Evolutionary conservation across 2,888 invertebrate genomes (phyloP), one percentile per base, ranked within the genome.

Genomic region (Ornithoptera alexandrae): DNA sequence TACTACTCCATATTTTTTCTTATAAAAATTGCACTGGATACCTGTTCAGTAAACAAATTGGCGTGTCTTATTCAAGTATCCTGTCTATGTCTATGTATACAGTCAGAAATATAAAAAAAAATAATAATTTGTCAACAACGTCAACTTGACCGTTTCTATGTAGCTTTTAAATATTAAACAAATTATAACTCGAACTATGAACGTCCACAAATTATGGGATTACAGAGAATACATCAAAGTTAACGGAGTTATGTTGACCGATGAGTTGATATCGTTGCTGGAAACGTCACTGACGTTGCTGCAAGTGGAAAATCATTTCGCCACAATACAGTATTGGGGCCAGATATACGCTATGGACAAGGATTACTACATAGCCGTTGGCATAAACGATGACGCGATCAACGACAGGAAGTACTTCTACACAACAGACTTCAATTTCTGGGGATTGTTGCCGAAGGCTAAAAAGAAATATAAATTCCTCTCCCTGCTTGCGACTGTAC

Each of bases 351-450:
- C 97, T 1, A 89, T 94, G 0, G 94, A 95, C 74, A 93, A 93
- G 22, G 97, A 97, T 85, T 98, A 98, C 84, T 97, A 95, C 81
- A 94, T 98, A 72, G 96, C 97, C 2, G 97, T 95, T 79, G 98
- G 98, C 18, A 95, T 95, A 74, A 95, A 94, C 74, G 94, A 93
- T 72, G 97, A 98, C 83, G 96, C 95, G 66, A 84, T 97, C 59
- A 84, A 89, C 24, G 95, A 95, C 69, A 94, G 95, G 79, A 95
- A 94, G 74, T 97, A 95, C 83, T 97, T 96, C 83, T 98, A 97
- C 88, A 96, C 96, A 72, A 89, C 88, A 1, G 95, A 97, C 79
- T 94, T 95, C 74, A 90, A 95, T 61, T 94, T 95, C 76, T 97
- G 97, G 97, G 87, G 89, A 0, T 80, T 89, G 0, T 80, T 91